These are phyloP conservation scores for Leptobrachium leishanense DNA, from an alignment of 2,113 vertebrate species.

Conservation along the genomic window DNA sequence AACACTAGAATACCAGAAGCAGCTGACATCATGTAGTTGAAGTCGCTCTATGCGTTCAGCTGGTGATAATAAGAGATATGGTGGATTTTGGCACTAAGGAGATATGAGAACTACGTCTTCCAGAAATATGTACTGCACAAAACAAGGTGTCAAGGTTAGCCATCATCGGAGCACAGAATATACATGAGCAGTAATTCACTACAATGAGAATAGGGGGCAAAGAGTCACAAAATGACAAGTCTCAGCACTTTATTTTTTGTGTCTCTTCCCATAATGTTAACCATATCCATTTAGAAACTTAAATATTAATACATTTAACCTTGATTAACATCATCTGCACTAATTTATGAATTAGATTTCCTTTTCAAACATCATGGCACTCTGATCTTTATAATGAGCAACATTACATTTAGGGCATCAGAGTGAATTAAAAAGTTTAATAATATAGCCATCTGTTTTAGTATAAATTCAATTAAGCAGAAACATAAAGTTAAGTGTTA, in stretches of 20 bases:
- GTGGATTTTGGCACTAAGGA: too few relatives aligned
- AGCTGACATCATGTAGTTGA: too few relatives aligned
- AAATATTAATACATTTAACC: slow-evolving; percentile 41
- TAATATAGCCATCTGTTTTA: slow-evolving; percentile 8
- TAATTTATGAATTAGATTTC: slow-evolving; percentile 38
- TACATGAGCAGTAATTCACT: background rate
- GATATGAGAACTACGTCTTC: too few relatives aligned
- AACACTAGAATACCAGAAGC: too few relatives aligned
- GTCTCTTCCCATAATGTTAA: background rate
- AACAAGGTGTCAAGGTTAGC: too few relatives aligned
- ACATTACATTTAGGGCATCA: slow-evolving; percentile 27
- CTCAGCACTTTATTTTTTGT: background rate
- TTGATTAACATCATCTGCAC: slow-evolving; percentile 29
- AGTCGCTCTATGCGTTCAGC: too few relatives aligned
- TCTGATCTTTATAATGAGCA: slow-evolving; percentile 53
- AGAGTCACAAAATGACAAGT: background rate
- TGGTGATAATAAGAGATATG: too few relatives aligned
- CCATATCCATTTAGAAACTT: slow-evolving; percentile 15
- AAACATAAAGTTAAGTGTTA: background rate
- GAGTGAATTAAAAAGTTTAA: slow-evolving; percentile 21
- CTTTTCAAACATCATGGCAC: slow-evolving; percentile 40
- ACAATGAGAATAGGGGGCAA: slow-evolving; percentile 70
- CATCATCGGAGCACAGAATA: background rate
- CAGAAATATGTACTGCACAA: too few relatives aligned
- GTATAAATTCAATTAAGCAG: slow-evolving; percentile 11